Percentiles rank a stretch among this genome's conserved stretches.
These are phyloP conservation scores for Tonatia bakeri DNA, from an alignment of 2,113 vertebrate species.

Conservation along the genomic window DNA sequence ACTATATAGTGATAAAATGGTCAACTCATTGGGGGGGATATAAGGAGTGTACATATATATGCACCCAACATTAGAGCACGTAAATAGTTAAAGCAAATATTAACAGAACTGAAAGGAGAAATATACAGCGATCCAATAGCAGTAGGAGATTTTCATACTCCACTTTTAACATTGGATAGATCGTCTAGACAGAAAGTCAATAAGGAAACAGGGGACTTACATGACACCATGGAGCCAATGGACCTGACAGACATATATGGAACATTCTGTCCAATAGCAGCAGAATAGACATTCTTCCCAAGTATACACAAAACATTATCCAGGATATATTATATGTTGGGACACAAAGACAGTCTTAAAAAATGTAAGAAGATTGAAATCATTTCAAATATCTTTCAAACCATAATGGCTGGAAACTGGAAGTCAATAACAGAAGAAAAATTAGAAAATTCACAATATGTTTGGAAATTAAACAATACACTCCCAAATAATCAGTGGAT, in stretches of 20 bases:
- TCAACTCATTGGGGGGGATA: neutral
- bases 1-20: neutral
- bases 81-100: neutral
- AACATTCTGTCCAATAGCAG: neutral
- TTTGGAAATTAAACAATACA: neutral
- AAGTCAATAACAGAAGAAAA: neutral
- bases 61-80: neutral
- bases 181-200: neutral
- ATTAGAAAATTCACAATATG: neutral
- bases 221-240: neutral
- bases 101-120: neutral
- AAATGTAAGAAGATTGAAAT: neutral
- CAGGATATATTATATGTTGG: neutral
- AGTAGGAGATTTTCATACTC: neutral
- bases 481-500: neutral
- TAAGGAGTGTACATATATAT: neutral
- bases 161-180: neutral
- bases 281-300: neutral
- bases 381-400: neutral
- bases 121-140: neutral
- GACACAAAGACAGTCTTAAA: neutral
- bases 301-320: neutral
- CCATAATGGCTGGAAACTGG: neutral
- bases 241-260: neutral
- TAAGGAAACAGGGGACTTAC: neutral